Conservation (phyloP, 2,888 invertebrate species). For the Parnassius glacialis region DNA sequence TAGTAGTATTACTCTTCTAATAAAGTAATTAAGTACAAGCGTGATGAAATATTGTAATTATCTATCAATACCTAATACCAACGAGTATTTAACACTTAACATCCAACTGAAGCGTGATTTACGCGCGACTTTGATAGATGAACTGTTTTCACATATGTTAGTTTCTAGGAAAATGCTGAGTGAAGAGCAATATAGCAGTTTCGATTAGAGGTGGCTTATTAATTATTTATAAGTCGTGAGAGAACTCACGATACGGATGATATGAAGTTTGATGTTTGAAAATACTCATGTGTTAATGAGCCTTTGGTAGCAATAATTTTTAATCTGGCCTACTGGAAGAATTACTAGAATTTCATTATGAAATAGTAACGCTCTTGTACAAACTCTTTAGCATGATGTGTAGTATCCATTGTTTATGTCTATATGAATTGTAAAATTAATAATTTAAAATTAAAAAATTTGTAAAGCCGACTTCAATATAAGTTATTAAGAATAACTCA, state of each 20-base stretch:
- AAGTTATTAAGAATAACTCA: too few relatives aligned
- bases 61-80: slow-evolving; percentile 11
- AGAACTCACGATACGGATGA: slow-evolving; percentile 15
- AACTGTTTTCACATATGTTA: slow-evolving; percentile 18
- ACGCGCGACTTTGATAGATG: slow-evolving; percentile 26
- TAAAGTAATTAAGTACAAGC: slow-evolving; percentile 1
- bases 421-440: too few relatives aligned
- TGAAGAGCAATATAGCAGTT: slow-evolving; percentile 13
- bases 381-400: too few relatives aligned
- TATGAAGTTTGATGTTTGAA: slow-evolving; percentile 1
- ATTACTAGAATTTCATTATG: too few relatives aligned
- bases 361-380: too few relatives aligned
- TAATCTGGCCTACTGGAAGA: too few relatives aligned
- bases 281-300: not conserved
- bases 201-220: slow-evolving; percentile 22
- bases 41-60: slow-evolving; percentile 17
- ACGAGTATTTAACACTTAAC: slow-evolving; percentile 12
- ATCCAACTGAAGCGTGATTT: slow-evolving; percentile 19
- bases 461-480: too few relatives aligned
- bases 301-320: too few relatives aligned
- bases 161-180: slow-evolving; percentile 19
- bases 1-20: too few relatives aligned
- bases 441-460: too few relatives aligned
- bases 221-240: slow-evolving; percentile 20
- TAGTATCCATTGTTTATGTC: too few relatives aligned